Base-by-base conservation (phyloP, 2,113 vertebrate genomes). In the Jacana jacana region DNA sequence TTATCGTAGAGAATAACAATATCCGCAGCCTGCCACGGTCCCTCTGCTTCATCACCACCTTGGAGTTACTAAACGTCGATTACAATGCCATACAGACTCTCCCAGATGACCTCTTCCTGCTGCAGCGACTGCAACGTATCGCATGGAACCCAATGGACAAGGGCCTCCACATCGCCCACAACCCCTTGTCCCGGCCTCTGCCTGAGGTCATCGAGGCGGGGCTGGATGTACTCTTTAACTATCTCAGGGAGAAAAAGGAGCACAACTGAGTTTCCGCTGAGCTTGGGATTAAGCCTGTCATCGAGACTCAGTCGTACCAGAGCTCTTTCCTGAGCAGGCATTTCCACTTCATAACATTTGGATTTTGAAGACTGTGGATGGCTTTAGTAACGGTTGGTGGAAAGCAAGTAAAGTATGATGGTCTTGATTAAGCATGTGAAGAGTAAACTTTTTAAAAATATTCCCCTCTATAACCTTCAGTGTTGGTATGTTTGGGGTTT, bases 121-220 rank as follows among this genome's bases (percentile, higher is more conserved):
- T 99, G 77, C 96, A 35, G 27, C 89, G 97, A 24, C 98, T 99
- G 63, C 78, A 96, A 42, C 98, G 97, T 96, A 97, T 99, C 0
- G 99, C 99, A 1, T 99, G 99, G 97, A 99, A 99, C 94, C 99
- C 99, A 0, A 96, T 99, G 97, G 99, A 99, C 97, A 99, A 99
- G 87, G 99, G 99, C 20, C 98, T 99, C 23, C 99, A 99, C 91
- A 98, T 99, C 13, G 95, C 98, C 40, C 98, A 98, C 58, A 99
- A 99, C 92, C 99, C 99, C 11, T 95, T 99, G 35, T 86, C 98
- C 39, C 99, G 99, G 81, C 99, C 99, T 14, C 98, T 99, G 81
- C 98, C 99, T 0, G 98, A 99, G 95, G 97, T 99, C 8, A 64
- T 99, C 5, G 98, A 99, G 39, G 99, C 98, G 1, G 99, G 99